Evolutionary conservation across 2,797 vertebrate species (phyloP).

Genomic region (Limosa lapponica): DNA sequence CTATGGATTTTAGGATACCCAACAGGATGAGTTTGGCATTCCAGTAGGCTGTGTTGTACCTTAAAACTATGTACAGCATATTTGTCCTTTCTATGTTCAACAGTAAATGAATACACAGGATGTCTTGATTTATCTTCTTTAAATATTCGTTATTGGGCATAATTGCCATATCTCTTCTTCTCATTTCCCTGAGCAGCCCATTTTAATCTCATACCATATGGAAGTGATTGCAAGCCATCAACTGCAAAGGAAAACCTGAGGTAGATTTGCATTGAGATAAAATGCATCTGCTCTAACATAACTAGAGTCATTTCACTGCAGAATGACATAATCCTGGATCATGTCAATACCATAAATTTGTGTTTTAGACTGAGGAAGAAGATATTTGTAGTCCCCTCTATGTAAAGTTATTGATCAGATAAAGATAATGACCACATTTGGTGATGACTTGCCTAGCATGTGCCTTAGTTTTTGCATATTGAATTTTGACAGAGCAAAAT

Average conservation of each 20-base stretch:
- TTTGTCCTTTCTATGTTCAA: slow-evolving; percentile 24
- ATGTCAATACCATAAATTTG: background rate
- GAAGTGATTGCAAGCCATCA: slow-evolving; percentile 41
- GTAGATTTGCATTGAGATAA: slow-evolving; percentile 2
- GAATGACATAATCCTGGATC: background rate
- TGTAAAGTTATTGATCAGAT: background rate
- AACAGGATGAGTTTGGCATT: background rate
- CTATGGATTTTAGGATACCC: background rate
- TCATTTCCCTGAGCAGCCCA: slow-evolving; percentile 38
- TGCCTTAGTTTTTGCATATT: background rate
- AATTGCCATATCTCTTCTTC: slow-evolving; percentile 48
- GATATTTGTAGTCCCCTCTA: background rate
- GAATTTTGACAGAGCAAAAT: background rate
- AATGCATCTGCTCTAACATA: slow-evolving; percentile 2
- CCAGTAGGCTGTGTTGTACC: background rate
- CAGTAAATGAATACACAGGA: background rate
- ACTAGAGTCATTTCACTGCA: background rate
- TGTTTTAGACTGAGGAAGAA: background rate
- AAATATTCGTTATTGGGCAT: slow-evolving; percentile 47
- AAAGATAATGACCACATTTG: background rate
- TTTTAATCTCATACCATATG: slow-evolving; percentile 55
- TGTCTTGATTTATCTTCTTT: slow-evolving; percentile 55
- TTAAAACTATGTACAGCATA: background rate
- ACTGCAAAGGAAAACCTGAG: slow-evolving; percentile 20
- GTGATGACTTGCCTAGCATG: background rate